Evolutionary conservation across 92 coral and sea anemone species (phyloP).

Genomic region (Meandrina meandrites): DNA sequence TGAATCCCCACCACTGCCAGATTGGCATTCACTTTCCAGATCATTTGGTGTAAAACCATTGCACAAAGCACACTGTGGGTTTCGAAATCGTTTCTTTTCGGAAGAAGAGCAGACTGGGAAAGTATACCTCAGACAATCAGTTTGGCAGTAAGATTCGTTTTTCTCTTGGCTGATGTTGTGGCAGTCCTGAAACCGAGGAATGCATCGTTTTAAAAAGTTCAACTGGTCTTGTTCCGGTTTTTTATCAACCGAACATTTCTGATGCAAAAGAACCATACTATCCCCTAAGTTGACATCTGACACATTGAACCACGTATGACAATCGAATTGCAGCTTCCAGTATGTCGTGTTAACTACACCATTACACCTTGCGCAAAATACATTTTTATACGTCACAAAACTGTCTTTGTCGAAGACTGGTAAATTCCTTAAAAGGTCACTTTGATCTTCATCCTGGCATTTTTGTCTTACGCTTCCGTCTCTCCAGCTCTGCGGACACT

Average conservation of each 20-base stretch:
- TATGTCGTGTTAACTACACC: background rate
- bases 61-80: slow-evolving; percentile 52
- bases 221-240: slow-evolving; percentile 5
- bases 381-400: slow-evolving; percentile 40
- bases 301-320: background rate
- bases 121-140: slow-evolving; percentile 26
- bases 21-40: background rate
- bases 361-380: slow-evolving; percentile 52
- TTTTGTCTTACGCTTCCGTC: background rate
- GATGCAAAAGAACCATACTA: background rate
- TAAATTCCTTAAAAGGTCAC: slow-evolving; percentile 17
- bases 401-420: slow-evolving; percentile 44
- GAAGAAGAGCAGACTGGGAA: slow-evolving; percentile 35
- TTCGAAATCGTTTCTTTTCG: slow-evolving; percentile 23
- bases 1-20: background rate
- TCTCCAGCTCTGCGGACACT: slow-evolving; percentile 1
- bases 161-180: background rate
- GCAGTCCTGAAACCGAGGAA: slow-evolving; percentile 28
- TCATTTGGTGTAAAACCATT: slow-evolving; percentile 26
- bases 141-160: background rate
- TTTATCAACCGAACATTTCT: slow-evolving; percentile 22
- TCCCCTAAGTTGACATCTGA: background rate
- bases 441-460: background rate
- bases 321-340: slow-evolving; percentile 40
- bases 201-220: slow-evolving; percentile 27